Percentiles rank a stretch among this genome's conserved stretches.
These are phyloP conservation scores for Eufriesea mexicana DNA, from an alignment of 1,140 invertebrate genomes.

Conservation along the genomic window DNA sequence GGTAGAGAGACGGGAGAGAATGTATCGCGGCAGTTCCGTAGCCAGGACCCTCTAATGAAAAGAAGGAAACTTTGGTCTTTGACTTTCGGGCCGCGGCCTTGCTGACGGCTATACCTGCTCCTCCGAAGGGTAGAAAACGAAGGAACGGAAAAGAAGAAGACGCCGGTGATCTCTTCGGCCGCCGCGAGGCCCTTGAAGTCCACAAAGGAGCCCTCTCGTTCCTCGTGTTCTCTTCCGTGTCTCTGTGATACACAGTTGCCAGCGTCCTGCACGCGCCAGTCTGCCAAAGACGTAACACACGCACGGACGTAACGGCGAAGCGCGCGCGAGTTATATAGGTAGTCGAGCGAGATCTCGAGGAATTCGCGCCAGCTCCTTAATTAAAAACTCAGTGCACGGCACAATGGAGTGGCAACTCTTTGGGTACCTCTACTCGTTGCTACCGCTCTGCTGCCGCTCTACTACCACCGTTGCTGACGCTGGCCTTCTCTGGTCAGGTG, in stretches of 20 bases:
- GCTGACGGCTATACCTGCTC: constrained; percentile 57
- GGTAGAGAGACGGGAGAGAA: constrained; percentile 53
- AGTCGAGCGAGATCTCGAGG: constrained; percentile 59
- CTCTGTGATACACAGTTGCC: constrained; percentile 17
- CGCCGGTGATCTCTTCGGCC: constrained; percentile 44
- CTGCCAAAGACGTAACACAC: constrained; percentile 6
- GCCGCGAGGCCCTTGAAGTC: constrained; percentile 63
- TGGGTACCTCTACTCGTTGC: constrained; percentile 53
- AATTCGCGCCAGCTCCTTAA: constrained; percentile 72
- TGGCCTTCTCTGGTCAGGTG: constrained; percentile 27
- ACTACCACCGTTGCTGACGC: constrained; percentile 23
- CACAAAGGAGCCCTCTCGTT: constrained; percentile 56
- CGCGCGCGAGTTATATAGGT: constrained; percentile 26
- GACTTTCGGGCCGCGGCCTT: constrained; percentile 64
- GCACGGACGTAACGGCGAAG: constrained; percentile 14
- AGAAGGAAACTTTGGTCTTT: constrained; percentile 77
- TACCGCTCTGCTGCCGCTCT: constrained; percentile 25
- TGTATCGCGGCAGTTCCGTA: constrained; percentile 67
- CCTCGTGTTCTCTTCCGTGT: constrained; percentile 8
- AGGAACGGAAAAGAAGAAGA: constrained; percentile 47
- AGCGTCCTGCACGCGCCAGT: not conserved
- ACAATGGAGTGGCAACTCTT: constrained; percentile 77
- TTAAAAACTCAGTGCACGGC: constrained; percentile 74
- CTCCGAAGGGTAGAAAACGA: constrained; percentile 55
- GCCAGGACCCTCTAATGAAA: constrained; percentile 72